Conservation (phyloP, 1,140 invertebrate species). For the Penaeus vannamei region DNA sequence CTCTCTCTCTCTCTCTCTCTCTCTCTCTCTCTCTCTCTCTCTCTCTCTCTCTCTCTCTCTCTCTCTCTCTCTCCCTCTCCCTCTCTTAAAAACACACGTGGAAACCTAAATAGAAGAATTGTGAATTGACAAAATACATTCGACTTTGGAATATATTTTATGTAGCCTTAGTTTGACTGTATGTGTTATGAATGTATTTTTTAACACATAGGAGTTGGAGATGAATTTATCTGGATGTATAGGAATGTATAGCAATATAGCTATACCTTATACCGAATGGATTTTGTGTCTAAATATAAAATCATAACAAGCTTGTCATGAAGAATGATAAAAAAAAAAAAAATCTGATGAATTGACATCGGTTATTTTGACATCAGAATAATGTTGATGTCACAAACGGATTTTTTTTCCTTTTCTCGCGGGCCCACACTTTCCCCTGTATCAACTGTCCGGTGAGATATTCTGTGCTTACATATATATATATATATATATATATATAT, state of each 20-base stretch:
- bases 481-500: slow-evolving; percentile 20
- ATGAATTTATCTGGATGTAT: not conserved
- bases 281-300: not conserved
- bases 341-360: too few relatives aligned
- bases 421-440: too few relatives aligned
- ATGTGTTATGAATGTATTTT: not conserved
- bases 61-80: not conserved
- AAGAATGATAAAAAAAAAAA: too few relatives aligned
- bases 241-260: not conserved
- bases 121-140: not conserved
- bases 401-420: too few relatives aligned
- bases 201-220: too few relatives aligned
- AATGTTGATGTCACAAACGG: too few relatives aligned
- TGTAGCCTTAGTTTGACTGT: not conserved
- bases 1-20: slow-evolving; percentile 41
- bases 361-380: too few relatives aligned
- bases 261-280: not conserved
- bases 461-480: not conserved
- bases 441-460: too few relatives aligned
- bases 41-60: slow-evolving; percentile 32
- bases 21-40: slow-evolving; percentile 4
- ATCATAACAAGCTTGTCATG: too few relatives aligned
- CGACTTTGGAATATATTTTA: not conserved
- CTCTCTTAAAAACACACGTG: not conserved
- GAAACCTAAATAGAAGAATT: too few relatives aligned